Evolutionary conservation across 2,113 vertebrate genomes (phyloP), one percentile per base, ranked within the genome.

Genomic region (Brachyistius frenatus): DNA sequence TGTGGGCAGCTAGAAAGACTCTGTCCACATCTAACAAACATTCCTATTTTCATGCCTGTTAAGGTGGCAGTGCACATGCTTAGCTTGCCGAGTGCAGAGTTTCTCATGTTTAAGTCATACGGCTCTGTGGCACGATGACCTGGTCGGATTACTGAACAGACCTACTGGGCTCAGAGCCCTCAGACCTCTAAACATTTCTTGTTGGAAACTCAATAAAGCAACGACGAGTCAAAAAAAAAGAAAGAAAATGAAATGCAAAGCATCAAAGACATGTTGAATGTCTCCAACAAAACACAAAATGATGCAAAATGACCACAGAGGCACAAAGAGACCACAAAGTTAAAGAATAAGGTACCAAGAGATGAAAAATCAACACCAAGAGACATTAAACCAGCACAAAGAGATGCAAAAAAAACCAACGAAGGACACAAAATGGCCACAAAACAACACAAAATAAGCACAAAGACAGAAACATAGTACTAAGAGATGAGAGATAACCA

Each of bases 1-100:
- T 83, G 86, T 88, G 90, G 82, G 80, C 79, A 84, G 63, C 70
- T 60, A 39, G 47, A 85, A 83, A 87, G 54, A 79, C 67, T 81
- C 80, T 83, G 80, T 69, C 74, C 82, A 73, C 63, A 66, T 67
- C 62, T 55, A 53, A 85, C 88, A 88, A 84, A 86, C 61, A 78
- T 65, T 60, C 61, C 44, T 55, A 77, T 75, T 65, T 84, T 76
- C 58, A 53, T 5, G 33, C 63, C 41, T 74, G 78, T 75, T 66
- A 55, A 70, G 44, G 84, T 80, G 67, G 69, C 56, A 77, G 79
- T 55, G 68, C 57, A 83, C 55, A 71, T 2, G 62, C 58, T 73
- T 52, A 58, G 23, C 55, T 80, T 69, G 47, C 47, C 49, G 49
- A 52, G 46, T 61, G 36, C 9, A 11, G 4, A 60, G 67, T 56